Conservation (phyloP, 2,797 vertebrate species). For the Galagoides demidoff region DNA sequence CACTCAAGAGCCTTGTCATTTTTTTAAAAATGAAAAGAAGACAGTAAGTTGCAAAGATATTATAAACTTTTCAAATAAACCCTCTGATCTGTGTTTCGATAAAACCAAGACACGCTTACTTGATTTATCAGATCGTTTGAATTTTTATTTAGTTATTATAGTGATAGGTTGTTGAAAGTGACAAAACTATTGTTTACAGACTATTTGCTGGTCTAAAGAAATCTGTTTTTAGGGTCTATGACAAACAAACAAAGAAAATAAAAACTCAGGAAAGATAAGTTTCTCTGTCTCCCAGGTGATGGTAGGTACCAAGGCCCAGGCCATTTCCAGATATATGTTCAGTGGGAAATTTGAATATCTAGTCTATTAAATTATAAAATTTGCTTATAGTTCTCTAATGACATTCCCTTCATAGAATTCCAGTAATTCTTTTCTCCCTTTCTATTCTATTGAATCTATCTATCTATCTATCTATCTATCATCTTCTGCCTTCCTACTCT, state of each 20-base stretch:
- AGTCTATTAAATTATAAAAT: conserved; percentile 18
- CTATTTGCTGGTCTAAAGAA: background rate
- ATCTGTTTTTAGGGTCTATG: background rate
- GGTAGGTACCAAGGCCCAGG: background rate
- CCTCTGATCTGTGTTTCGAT: background rate
- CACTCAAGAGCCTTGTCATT: background rate
- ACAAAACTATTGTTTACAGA: conserved; percentile 54
- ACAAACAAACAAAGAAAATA: background rate
- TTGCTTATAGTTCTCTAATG: background rate
- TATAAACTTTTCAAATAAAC: conserved; percentile 34
- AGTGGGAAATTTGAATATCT: background rate
- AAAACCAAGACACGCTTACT: conserved; percentile 5
- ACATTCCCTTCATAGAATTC: background rate
- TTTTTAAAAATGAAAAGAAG: background rate
- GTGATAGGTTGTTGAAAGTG: background rate
- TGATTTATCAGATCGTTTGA: conserved; percentile 43
- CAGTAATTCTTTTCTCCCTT: background rate
- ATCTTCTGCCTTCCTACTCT: background rate
- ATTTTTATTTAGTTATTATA: conserved; percentile 52
- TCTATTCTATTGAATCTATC: background rate
- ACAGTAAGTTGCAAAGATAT: conserved; percentile 40
- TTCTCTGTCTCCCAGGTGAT: background rate
- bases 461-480: background rate
- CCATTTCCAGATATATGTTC: background rate
- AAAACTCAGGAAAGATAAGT: background rate